Evolutionary conservation across 2,113 vertebrate species (phyloP), one percentile per base, ranked within the genome.

Genomic region (Corapipo altera): DNA sequence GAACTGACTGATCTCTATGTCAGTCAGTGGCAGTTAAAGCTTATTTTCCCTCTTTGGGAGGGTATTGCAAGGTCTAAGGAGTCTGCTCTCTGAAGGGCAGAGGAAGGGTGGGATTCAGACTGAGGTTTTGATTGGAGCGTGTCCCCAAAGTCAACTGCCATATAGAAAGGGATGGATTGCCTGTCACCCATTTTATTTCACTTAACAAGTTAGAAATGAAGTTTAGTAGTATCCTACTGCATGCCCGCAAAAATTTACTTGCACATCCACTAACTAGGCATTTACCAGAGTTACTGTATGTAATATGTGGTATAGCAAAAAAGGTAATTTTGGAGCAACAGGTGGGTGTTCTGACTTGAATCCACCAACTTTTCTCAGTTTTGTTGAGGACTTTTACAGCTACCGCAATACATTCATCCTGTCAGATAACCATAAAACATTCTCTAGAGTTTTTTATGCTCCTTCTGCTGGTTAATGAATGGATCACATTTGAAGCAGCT

Each of bases 231-330:
- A 6, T 85, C 12, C 11, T 72, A 5, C n/a, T 69, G 14, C 41
- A 54, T 39, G 20, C 2, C 13, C 18, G 69, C 33, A 73, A 72
- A 80, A 74, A 67, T 64, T 72, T 15, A 37, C 22, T 65, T 75
- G 35, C 12, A 41, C 3, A 41, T 73, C n/a, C 0, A 0, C 21
- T 74, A 84, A 65, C 3, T 9, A 83, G 2, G 2, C 9, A 32
- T 72, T 85, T 91, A 27, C 24, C 24, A 69, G 48, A 12, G 23
- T 75, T 75, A 67, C 10, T 11, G 5, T 30, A 66, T 35, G 5
- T 61, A 67, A 64, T 39, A 51, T 5, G 4, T 14, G 11, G 1
- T 55, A 78, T 2, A 65, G n/a, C 43, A 66, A 91, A 48, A 41
- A 35, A 57, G 9, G 27, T 5, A 19, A 28, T 74, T 84, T 92